A percentile compares a stretch with the other conserved stretches of the same genome.
phyloP scores from a whole-genome alignment of 2,888 invertebrate species.

The Brachynemurus nebulosus region DNA sequence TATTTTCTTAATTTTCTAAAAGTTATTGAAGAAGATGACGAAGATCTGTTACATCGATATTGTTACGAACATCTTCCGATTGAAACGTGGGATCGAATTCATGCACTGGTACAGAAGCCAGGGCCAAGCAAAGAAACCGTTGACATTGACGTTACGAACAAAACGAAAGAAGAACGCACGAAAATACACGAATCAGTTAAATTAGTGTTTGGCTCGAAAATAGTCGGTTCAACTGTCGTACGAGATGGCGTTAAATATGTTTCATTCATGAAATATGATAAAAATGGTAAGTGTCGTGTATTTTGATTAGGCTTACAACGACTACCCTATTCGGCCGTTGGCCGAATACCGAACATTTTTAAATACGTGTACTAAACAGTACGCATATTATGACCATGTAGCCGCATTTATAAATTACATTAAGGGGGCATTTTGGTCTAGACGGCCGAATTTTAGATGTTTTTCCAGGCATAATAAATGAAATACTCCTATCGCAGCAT shows the following conservation, averaged over 20 bases:
- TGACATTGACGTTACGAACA: conserved; percentile 46
- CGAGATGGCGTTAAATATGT: conserved; percentile 47
- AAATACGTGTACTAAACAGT: no score
- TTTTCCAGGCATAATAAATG: no score
- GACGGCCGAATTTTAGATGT: no score
- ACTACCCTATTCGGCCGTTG: no score
- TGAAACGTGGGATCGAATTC: conserved; percentile 49
- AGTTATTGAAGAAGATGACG: conserved; percentile 31
- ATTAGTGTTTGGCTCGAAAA: conserved; percentile 44
- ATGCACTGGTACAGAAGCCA: conserved; percentile 30
- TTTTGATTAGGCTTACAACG: no score
- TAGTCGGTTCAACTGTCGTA: conserved; percentile 55
- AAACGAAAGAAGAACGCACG: conserved; percentile 56
- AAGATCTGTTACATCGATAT: conserved; percentile 32
- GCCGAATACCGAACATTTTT: no score
- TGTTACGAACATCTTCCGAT: conserved; percentile 41
- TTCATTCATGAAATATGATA: conserved; percentile 38
- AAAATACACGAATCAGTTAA: conserved; percentile 60
- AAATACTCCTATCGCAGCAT: no score
- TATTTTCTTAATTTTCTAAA: conserved; percentile 6
- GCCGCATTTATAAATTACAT: no score
- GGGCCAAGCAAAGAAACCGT: conserved; percentile 28
- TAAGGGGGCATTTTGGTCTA: no score
- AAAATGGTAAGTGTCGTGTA: conserved; percentile 36
- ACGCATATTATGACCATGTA: no score